A percentile compares a stretch with the other conserved stretches of the same genome.
These are phyloP conservation scores for Myotis yumanensis DNA, from an alignment of 2,113 vertebrate species.

Conservation along the genomic window DNA sequence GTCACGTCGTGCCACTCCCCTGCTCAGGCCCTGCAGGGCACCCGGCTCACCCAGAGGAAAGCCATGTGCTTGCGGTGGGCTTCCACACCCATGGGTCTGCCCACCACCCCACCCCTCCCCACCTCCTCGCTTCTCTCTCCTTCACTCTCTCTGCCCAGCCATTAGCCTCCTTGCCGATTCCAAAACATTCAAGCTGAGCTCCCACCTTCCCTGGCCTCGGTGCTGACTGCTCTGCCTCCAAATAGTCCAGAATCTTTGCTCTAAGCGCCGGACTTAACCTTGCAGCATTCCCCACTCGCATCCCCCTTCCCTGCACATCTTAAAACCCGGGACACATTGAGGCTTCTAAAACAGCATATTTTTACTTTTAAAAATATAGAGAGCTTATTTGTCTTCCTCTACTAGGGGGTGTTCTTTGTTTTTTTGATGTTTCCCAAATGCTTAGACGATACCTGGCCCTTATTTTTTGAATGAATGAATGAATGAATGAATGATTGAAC, in stretches of 20 bases:
- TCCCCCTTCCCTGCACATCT: no score
- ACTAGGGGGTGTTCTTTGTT: not conserved
- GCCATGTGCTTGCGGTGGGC: not conserved
- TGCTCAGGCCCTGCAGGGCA: not conserved
- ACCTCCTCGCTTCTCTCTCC: not conserved
- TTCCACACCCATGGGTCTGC: rapidly evolving
- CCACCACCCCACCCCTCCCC: rapidly evolving
- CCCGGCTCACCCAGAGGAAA: not conserved
- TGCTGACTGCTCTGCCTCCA: not conserved
- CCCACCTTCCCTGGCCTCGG: not conserved
- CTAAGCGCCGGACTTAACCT: rapidly evolving
- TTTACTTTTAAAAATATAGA: not conserved
- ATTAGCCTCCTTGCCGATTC: not conserved
- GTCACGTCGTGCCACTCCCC: not conserved
- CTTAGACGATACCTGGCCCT: not conserved
- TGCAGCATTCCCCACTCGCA: rapidly evolving
- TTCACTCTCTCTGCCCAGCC: not conserved
- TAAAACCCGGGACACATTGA: rapidly evolving
- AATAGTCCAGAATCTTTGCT: rapidly evolving
- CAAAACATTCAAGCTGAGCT: rapidly evolving
- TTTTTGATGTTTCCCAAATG: not conserved
- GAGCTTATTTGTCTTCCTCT: not conserved
- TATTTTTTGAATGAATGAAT: not conserved
- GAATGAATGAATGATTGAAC: not conserved
- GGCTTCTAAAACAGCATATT: not conserved